Conservation (phyloP, 2,797 vertebrate genomes). For the Gambusia yucatana region DNA sequence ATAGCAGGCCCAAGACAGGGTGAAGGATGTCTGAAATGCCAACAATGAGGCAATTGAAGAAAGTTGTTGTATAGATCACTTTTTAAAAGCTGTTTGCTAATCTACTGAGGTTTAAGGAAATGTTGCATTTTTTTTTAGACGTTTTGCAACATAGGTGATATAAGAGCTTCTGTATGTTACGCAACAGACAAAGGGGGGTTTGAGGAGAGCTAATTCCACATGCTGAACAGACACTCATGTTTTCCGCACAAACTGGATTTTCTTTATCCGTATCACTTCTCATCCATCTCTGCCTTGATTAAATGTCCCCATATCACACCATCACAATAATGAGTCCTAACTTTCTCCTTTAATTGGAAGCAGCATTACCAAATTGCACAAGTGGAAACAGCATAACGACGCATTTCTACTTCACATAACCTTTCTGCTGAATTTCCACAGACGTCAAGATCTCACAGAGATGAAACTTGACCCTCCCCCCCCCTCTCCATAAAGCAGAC, state of each 20-base stretch:
- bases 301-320: neutral
- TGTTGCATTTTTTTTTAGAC: neutral
- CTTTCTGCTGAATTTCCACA: conserved; percentile 10
- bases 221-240: conserved; percentile 12
- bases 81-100: neutral
- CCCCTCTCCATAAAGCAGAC: neutral
- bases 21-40: conserved; percentile 88
- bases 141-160: conserved; percentile 37
- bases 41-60: neutral
- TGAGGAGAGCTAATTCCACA: conserved; percentile 25
- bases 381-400: neutral
- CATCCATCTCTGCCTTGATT: conserved; percentile 13
- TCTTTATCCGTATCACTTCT: conserved; percentile 13
- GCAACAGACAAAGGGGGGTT: conserved; percentile 19
- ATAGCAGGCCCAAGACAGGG: conserved; percentile 90
- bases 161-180: conserved; percentile 42
- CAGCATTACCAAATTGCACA: neutral
- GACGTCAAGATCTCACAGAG: neutral
- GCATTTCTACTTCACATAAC: neutral
- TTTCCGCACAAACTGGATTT: conserved; percentile 27
- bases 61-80: neutral
- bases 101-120: neutral
- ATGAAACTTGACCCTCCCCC: neutral
- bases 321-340: neutral
- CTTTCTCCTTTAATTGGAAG: neutral